Percentiles rank a stretch among this genome's conserved stretches.
phyloP scores from a whole-genome alignment of 1,140 invertebrate genomes.

The Lethocerus indicus region DNA sequence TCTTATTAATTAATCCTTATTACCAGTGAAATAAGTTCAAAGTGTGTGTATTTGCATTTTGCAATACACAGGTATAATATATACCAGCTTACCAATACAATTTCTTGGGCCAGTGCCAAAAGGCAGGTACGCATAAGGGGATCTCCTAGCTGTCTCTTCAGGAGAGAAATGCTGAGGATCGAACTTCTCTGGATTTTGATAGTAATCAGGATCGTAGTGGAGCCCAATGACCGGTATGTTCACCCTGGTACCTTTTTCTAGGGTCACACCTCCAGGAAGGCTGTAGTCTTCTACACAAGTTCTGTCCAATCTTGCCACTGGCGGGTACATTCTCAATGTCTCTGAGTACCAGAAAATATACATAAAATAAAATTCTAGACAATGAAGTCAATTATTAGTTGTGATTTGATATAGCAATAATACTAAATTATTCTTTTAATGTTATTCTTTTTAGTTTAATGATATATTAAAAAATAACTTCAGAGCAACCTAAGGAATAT shows the following conservation, averaged over 20 bases:
- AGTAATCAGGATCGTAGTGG: constrained; percentile 36
- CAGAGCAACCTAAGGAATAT: too few relatives aligned
- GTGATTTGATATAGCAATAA: too few relatives aligned
- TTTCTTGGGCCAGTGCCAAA: constrained; percentile 39
- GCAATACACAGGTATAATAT: too few relatives aligned
- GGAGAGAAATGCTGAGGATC: constrained; percentile 30
- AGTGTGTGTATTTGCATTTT: too few relatives aligned
- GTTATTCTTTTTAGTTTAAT: too few relatives aligned
- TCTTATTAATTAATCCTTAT: too few relatives aligned
- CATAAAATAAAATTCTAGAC: too few relatives aligned
- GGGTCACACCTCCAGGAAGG: constrained; percentile 23
- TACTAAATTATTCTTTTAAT: too few relatives aligned
- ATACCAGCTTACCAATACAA: constrained; percentile 30
- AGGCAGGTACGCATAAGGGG: constrained; percentile 31
- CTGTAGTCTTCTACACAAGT: constrained; percentile 32
- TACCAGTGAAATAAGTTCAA: too few relatives aligned
- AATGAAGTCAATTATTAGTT: too few relatives aligned
- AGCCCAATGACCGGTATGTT: constrained; percentile 30
- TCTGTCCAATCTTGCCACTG: constrained; percentile 28
- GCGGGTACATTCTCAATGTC: constrained; percentile 35
- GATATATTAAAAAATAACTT: too few relatives aligned
- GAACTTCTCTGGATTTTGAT: constrained; percentile 35
- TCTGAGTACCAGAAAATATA: constrained; percentile 23
- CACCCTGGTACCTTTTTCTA: constrained; percentile 13
- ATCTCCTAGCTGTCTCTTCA: constrained; percentile 23